Conservation (phyloP, 2,113 vertebrate genomes). For the Hemiprocne comata region DNA sequence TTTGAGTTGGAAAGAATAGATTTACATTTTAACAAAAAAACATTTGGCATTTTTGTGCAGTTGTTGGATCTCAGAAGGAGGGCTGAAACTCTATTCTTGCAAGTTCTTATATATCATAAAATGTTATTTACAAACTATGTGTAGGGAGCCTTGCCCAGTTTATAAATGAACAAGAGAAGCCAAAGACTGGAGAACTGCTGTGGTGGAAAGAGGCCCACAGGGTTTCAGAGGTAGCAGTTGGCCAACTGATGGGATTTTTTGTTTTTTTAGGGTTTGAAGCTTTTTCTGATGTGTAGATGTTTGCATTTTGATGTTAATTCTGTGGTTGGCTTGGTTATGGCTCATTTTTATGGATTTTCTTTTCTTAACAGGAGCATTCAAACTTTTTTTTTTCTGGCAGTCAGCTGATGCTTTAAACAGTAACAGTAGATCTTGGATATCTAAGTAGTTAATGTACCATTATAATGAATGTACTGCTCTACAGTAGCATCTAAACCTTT, state of each 20-base stretch:
- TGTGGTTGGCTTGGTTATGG: background rate
- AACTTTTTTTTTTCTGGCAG: background rate
- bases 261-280: background rate
- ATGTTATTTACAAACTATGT: background rate
- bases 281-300: background rate
- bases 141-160: background rate
- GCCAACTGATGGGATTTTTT: background rate
- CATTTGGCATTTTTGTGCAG: accelerated
- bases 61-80: background rate
- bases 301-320: background rate
- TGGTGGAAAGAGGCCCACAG: background rate
- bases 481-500: background rate
- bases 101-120: background rate
- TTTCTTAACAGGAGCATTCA: background rate
- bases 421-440: background rate
- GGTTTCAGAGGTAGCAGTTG: background rate
- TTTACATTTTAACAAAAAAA: background rate
- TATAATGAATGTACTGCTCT: background rate
- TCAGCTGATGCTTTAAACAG: background rate
- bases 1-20: background rate
- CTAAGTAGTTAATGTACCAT: background rate
- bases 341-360: background rate
- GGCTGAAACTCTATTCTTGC: background rate
- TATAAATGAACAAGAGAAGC: background rate
- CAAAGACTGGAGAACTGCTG: background rate